Evolutionary conservation across 2,888 invertebrate species (phyloP), one percentile per base, ranked within the genome.

Genomic region (Cantharis flavilabris): DNA sequence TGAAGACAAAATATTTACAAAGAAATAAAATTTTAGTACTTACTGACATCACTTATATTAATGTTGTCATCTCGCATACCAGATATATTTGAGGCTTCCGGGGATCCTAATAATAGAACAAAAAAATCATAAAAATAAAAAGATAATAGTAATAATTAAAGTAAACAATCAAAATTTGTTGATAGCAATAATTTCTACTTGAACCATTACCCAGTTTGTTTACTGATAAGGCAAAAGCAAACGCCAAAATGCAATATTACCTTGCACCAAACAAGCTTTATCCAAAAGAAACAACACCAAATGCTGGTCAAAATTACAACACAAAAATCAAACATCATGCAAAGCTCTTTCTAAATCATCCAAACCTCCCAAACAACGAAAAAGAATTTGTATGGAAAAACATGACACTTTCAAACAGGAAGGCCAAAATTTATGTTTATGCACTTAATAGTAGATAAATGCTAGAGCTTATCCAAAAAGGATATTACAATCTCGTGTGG

Each of bases 11-110:
- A 20, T 65, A 20, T 18, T 65, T 23, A 65, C 23, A 20, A 65
- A 65, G 18, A 13, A 14, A 69, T 14, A 28, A 69, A 69, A 69
- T 9, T 30, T 16, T 78, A 16, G 33, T 76, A 94, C 94, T 94
- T 90, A 94, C 94, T 92, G 91, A 94, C 94, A 93, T 94, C 94
- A 91, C 94, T 94, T 89, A 94, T 92, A 88, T 93, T 92, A 87
- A 94, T 90, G 87, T 90, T 90, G 83, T 89, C 90, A 82, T 87
- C 88, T 80, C 88, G 90, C 89, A 90, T 88, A 79, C 89, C 88
- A 80, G 23, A 30, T 67, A 70, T 9, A 72, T 85, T 87, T 84
- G 84, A 73, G 76, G 81, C 76, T 79, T 81, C 76, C 76, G 76
- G 77, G 63, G 81, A 75, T 72, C 73, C 82, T 82, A 79, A 28